Percentiles rank a stretch among this genome's conserved stretches.
phyloP scores from a whole-genome alignment of 2,113 vertebrate species.

The Bambusicola thoracicus region DNA sequence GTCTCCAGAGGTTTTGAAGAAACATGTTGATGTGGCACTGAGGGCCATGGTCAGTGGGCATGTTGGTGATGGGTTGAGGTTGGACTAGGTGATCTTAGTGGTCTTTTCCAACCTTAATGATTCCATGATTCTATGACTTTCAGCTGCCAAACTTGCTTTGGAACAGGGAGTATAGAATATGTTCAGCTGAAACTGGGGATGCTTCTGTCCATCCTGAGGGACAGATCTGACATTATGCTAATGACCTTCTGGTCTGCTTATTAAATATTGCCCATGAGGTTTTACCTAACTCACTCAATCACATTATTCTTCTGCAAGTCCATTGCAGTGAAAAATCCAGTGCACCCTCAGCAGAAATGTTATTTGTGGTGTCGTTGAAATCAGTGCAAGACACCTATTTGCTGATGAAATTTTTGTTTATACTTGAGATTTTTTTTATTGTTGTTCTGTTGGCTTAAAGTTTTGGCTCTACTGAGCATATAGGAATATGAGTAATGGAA shows the following conservation, averaged over 20 bases:
- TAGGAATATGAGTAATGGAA: background rate
- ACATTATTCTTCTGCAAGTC: background rate
- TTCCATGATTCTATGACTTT: background rate
- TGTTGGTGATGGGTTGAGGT: too few species aligned
- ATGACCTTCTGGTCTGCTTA: background rate
- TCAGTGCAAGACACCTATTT: background rate
- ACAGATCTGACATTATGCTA: background rate
- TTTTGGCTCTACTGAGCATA: background rate
- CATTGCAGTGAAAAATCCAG: slow-evolving; percentile 2
- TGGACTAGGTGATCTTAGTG: too few species aligned
- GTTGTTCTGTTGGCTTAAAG: background rate
- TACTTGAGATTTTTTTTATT: background rate
- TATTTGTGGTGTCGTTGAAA: background rate
- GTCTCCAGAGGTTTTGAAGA: too few species aligned
- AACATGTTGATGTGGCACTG: too few species aligned
- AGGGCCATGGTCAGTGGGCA: too few species aligned
- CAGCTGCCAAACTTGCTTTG: background rate
- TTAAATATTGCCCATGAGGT: background rate
- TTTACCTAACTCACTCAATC: slow-evolving; percentile 9
- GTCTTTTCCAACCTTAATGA: too few species aligned
- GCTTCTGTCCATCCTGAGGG: background rate
- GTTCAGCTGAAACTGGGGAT: background rate
- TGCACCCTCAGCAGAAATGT: background rate
- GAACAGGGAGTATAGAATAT: background rate
- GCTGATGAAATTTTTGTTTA: background rate